Percentiles rank a stretch among this genome's conserved stretches.
Evolutionary conservation across 2,888 invertebrate species (phyloP).

Genomic region (Caenorhabditis uteleia): DNA sequence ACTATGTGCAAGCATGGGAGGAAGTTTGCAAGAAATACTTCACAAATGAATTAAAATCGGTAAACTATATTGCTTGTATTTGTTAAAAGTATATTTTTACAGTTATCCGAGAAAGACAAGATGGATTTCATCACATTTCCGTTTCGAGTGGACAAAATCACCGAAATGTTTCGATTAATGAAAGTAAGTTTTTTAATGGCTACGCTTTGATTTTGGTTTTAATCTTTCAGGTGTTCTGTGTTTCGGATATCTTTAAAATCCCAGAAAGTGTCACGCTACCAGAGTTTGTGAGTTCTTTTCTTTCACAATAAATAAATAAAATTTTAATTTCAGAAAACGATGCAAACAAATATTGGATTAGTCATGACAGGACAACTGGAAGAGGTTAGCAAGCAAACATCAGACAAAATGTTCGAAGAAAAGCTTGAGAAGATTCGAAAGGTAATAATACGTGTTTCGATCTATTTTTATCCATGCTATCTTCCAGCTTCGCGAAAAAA

Average conservation of each 20-base stretch:
- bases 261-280: conserved; percentile 18
- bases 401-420: conserved; percentile 9
- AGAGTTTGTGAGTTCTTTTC: conserved; percentile 14
- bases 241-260: conserved; percentile 20
- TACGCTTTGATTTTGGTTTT: not conserved
- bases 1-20: conserved; percentile 18
- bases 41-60: conserved; percentile 5
- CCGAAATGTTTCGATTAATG: conserved; percentile 11
- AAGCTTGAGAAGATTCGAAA: conserved; percentile 22
- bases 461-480: not conserved
- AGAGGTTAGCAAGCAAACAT: conserved; percentile 4
- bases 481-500: conserved; percentile 19
- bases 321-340: conserved; percentile 8
- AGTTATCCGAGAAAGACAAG: conserved; percentile 12
- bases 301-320: not conserved
- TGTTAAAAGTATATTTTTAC: conserved; percentile 1
- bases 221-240: conserved; percentile 18
- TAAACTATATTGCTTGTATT: not conserved
- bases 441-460: not conserved
- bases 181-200: conserved; percentile 16
- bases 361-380: not conserved
- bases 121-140: conserved; percentile 9
- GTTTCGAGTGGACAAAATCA: conserved; percentile 4
- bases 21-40: conserved; percentile 21
- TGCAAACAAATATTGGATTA: conserved; percentile 1